Conservation (phyloP, 23 tunicate species). For the Trididemnum miniatum region DNA sequence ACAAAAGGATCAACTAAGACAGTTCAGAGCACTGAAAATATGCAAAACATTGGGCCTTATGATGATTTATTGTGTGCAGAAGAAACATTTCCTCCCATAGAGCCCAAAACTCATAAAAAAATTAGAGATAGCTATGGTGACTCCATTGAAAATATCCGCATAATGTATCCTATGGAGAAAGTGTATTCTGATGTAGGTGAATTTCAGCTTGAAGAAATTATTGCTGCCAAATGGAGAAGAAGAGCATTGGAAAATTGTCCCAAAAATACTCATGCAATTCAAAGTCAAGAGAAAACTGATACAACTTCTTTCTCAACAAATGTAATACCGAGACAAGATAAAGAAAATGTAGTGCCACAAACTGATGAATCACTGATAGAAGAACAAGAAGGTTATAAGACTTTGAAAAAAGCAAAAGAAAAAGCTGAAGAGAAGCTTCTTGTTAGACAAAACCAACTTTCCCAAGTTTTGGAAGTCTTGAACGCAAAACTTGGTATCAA, state of each 20-base stretch:
- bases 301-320: too few species aligned
- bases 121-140: constrained; percentile 49
- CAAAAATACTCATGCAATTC: too few species aligned
- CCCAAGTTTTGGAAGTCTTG: neutral
- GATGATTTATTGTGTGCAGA: neutral
- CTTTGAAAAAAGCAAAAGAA: constrained; percentile 1
- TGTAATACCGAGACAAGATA: too few species aligned
- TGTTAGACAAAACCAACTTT: constrained; percentile 24
- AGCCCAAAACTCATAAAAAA: constrained; percentile 22
- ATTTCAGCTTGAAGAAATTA: constrained; percentile 49
- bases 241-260: too few species aligned
- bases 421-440: constrained; percentile 2
- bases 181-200: constrained; percentile 56
- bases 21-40: too few species aligned
- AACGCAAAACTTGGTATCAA: neutral
- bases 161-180: constrained; percentile 58
- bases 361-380: neutral
- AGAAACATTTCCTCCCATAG: constrained; percentile 4
- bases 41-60: too few species aligned
- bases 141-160: constrained; percentile 1
- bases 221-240: constrained; percentile 43
- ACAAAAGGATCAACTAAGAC: too few species aligned
- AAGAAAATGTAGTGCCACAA: too few species aligned
- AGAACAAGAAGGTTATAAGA: neutral
- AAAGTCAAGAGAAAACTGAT: too few species aligned